Percentiles rank a stretch among this genome's conserved stretches.
These are phyloP conservation scores for Macrobrachium rosenbergii DNA, from an alignment of 1,140 invertebrate species.

Conservation along the genomic window DNA sequence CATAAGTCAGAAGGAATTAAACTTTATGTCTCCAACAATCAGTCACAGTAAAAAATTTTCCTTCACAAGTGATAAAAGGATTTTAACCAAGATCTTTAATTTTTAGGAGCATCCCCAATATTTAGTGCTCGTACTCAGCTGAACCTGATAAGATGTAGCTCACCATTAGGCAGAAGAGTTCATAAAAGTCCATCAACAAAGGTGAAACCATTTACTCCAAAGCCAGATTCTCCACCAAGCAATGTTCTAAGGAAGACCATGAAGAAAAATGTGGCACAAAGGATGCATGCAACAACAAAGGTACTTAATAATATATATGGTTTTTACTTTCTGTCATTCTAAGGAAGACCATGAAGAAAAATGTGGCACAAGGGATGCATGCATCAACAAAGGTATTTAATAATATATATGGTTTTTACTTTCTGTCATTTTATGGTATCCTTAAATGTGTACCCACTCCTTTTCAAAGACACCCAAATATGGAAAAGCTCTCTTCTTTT, in stretches of 20 bases:
- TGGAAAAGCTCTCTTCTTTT: too few relatives aligned
- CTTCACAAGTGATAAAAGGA: too few relatives aligned
- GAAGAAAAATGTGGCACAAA: slow-evolving; percentile 46
- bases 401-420: neutral
- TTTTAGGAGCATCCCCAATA: too few relatives aligned
- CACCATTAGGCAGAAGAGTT: neutral
- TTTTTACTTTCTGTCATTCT: neutral
- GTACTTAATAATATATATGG: neutral
- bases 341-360: slow-evolving; percentile 44
- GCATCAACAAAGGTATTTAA: slow-evolving; percentile 2
- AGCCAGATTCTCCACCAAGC: slow-evolving; percentile 46
- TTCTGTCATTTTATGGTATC: neutral
- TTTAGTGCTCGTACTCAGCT: slow-evolving; percentile 1
- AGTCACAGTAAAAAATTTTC: too few relatives aligned
- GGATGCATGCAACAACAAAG: slow-evolving; percentile 4
- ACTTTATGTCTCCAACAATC: too few relatives aligned
- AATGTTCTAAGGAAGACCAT: slow-evolving; percentile 35
- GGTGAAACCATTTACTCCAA: slow-evolving; percentile 49
- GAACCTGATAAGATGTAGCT: slow-evolving; percentile 7
- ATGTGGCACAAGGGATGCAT: slow-evolving; percentile 15
- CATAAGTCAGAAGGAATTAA: too few relatives aligned
- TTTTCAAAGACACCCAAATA: too few relatives aligned
- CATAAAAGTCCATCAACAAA: neutral
- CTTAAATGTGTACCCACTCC: too few relatives aligned
- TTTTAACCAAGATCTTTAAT: too few relatives aligned